These are phyloP conservation scores for Cylloceria caligata DNA, from an alignment of 2,888 invertebrate species.

Conservation along the genomic window DNA sequence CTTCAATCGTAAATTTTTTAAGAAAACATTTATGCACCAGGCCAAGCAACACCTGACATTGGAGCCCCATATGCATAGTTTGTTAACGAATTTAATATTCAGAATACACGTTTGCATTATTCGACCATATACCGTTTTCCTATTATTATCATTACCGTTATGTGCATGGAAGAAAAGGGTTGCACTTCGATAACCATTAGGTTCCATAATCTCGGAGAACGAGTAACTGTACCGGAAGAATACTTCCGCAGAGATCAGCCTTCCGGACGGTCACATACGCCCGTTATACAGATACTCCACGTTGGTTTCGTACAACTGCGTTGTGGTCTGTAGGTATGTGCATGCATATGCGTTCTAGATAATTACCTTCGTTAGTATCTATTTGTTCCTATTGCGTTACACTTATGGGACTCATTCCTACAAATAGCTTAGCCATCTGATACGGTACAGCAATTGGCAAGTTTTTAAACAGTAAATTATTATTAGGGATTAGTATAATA, in stretches of 20 bases:
- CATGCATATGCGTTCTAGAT: slow-evolving; percentile 17
- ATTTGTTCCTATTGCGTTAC: slow-evolving; percentile 25
- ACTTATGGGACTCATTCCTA: slow-evolving; percentile 31
- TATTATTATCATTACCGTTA: slow-evolving; percentile 9
- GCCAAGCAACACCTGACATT: background rate
- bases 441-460: slow-evolving; percentile 2
- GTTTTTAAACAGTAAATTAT: slow-evolving; percentile 2
- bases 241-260: slow-evolving; percentile 4
- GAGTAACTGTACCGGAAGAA: background rate
- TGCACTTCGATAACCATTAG: background rate
- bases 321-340: background rate
- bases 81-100: background rate
- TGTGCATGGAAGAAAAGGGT: background rate
- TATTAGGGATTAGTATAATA: background rate
- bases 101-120: slow-evolving; percentile 1
- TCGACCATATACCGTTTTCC: background rate
- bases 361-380: slow-evolving; percentile 35
- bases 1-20: background rate
- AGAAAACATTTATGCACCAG: background rate
- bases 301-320: background rate
- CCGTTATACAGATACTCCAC: background rate
- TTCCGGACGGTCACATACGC: slow-evolving; percentile 26
- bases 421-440: slow-evolving; percentile 21
- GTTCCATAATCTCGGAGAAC: background rate
- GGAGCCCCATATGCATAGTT: background rate